phyloP scores from a whole-genome alignment of 1,140 invertebrate genomes.

The Popillia japonica region DNA sequence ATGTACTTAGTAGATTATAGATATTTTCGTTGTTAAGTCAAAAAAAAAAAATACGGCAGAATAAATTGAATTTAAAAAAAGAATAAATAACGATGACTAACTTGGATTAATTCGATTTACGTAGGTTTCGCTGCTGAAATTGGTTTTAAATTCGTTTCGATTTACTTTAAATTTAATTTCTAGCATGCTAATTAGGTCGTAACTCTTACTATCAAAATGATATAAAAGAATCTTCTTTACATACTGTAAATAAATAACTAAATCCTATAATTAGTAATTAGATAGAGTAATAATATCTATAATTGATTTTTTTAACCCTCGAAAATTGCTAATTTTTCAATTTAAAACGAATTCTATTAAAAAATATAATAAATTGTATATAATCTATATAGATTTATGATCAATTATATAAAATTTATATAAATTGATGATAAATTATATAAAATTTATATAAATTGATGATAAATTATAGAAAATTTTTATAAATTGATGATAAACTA shows the following conservation, averaged over 20 bases:
- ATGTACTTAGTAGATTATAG: too few relatives aligned
- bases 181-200: conserved; percentile 45
- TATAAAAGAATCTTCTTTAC: conserved; percentile 47
- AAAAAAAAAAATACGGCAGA: too few relatives aligned
- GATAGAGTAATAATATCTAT: conserved; percentile 22
- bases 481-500: too few relatives aligned
- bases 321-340: background rate
- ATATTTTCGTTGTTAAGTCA: too few relatives aligned
- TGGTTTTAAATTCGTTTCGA: background rate
- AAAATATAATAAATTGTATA: too few relatives aligned
- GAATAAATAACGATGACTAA: background rate
- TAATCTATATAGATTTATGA: too few relatives aligned
- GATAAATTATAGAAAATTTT: too few relatives aligned
- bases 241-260: conserved; percentile 47
- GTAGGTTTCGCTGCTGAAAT: conserved; percentile 1
- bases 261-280: conserved; percentile 37
- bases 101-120: too few relatives aligned
- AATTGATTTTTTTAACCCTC: background rate
- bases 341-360: background rate
- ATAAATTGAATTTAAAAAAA: conserved; percentile 7
- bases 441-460: too few relatives aligned
- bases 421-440: too few relatives aligned
- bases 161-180: conserved; percentile 27
- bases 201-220: too few relatives aligned
- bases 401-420: too few relatives aligned